These are phyloP conservation scores for Pinctada fucata DNA, from an alignment of 2,888 invertebrate genomes.

Conservation along the genomic window DNA sequence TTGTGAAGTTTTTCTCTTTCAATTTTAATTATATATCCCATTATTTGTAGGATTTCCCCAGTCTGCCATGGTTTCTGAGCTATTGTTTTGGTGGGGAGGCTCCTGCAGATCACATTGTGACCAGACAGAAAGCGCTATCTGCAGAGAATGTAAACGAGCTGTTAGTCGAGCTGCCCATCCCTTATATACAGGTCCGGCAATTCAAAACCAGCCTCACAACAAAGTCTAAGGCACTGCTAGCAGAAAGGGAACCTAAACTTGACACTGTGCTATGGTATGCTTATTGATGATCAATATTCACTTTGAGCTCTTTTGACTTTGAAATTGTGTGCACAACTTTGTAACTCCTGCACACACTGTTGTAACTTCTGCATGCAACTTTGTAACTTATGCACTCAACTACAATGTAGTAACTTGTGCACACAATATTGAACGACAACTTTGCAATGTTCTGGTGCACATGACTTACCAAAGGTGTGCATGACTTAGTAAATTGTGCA, in stretches of 20 bases:
- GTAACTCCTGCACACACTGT: too few species aligned
- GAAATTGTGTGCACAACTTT: neutral
- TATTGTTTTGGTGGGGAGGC: conserved; percentile 72
- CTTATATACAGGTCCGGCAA: conserved; percentile 69
- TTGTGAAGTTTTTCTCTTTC: too few species aligned
- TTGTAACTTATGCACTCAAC: too few species aligned
- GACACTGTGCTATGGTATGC: conserved; percentile 74
- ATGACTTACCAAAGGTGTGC: too few species aligned
- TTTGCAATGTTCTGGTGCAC: too few species aligned
- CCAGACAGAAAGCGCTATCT: conserved; percentile 61
- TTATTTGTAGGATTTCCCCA: conserved; percentile 70
- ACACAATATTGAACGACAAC: too few species aligned
- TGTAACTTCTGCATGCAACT: too few species aligned
- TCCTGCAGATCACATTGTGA: conserved; percentile 67
- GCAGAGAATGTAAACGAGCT: conserved; percentile 72
- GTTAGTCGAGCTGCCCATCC: conserved; percentile 67
- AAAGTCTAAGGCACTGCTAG: conserved; percentile 71
- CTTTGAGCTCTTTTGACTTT: neutral
- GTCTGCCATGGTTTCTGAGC: conserved; percentile 74
- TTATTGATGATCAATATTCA: neutral
- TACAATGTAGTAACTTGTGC: too few species aligned
- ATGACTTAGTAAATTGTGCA: too few species aligned
- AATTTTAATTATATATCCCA: too few species aligned
- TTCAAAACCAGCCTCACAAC: conserved; percentile 60
- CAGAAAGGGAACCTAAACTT: conserved; percentile 65